These are phyloP conservation scores for Perizoma affinitatum DNA, from an alignment of 2,888 invertebrate species.

Conservation along the genomic window DNA sequence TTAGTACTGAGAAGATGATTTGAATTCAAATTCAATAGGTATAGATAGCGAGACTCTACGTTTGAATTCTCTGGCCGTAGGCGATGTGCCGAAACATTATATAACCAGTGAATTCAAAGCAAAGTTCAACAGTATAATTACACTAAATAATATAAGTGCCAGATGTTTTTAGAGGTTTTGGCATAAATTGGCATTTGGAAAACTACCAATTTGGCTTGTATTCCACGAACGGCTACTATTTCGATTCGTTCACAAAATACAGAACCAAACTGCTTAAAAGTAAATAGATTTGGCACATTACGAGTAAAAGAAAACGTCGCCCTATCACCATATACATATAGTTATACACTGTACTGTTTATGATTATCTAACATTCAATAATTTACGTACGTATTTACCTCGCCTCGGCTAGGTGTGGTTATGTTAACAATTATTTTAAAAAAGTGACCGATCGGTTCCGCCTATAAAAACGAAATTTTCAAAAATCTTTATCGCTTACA, in stretches of 20 bases:
- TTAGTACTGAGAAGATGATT: constrained; percentile 33
- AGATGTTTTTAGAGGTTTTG: constrained; percentile 37
- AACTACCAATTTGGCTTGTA: constrained; percentile 41
- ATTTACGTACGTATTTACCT: constrained; percentile 66
- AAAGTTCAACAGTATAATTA: constrained; percentile 32
- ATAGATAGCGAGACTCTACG: constrained; percentile 22
- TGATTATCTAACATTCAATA: constrained; percentile 62
- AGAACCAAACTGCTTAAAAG: constrained; percentile 29
- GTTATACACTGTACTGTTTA: constrained; percentile 54
- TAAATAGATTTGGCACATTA: constrained; percentile 59
- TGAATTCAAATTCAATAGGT: constrained; percentile 15
- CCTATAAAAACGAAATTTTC: constrained; percentile 54
- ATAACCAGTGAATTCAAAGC: constrained; percentile 37
- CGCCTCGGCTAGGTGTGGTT: constrained; percentile 40
- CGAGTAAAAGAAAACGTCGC: constrained; percentile 46
- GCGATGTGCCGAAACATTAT: neutral
- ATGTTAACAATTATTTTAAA: constrained; percentile 43
- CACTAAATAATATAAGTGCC: constrained; percentile 44
- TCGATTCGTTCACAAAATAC: constrained; percentile 18
- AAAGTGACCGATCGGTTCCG: constrained; percentile 53
- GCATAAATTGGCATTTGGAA: constrained; percentile 51
- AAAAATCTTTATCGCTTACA: constrained; percentile 53
- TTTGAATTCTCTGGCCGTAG: constrained; percentile 18
- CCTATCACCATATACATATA: no score
- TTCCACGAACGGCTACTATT: constrained; percentile 11